Evolutionary conservation across 2,113 vertebrate species (phyloP), one percentile per base, ranked within the genome.

Genomic region (Cavia aperea): DNA sequence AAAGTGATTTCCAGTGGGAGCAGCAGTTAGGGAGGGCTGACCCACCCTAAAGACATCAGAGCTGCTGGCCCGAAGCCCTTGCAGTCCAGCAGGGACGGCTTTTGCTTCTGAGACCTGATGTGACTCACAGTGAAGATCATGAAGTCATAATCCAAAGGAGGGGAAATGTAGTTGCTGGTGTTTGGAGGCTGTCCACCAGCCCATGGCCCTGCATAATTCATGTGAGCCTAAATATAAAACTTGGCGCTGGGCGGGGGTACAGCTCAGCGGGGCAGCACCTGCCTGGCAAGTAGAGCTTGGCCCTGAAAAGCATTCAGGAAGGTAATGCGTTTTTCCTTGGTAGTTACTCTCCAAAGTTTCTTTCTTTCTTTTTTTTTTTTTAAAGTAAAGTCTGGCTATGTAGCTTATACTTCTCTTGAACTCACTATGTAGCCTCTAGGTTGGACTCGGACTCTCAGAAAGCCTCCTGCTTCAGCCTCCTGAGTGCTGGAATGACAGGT

Each of bases 81-180:
- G 54, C 92, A 60, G 81, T 70, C 90, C 86, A 51, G 56, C 46
- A 73, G 72, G 68, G 62, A 66, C 81, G 92, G 73, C 89, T 95
- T 96, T 95, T 93, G 88, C 62, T 92, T 94, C 68, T 84, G 94
- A 95, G 94, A 95, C 88, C 68, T 92, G 72, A 95, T 86, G 73
- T 95, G 91, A 94, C 86, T 92, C 92, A 72, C 83, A 86, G 91
- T 58, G 33, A 94, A 89, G 91, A 86, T 91, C 81, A 91, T 93
- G 85, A 94, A 86, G 72, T 93, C 75, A 81, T 96, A 90, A 81
- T 94, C 88, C 78, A 86, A 91, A 94, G 58, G 43, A 75, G 94
- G 62, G 81, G 81, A 82, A 93, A 90, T 92, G 75, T 10, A 58
- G 63, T 90, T 95, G 90, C 87, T 81, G n/a, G 86, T 63, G n/a